These are phyloP conservation scores for Chrysocyon brachyurus DNA, from an alignment of 2,797 vertebrate species.

Conservation along the genomic window DNA sequence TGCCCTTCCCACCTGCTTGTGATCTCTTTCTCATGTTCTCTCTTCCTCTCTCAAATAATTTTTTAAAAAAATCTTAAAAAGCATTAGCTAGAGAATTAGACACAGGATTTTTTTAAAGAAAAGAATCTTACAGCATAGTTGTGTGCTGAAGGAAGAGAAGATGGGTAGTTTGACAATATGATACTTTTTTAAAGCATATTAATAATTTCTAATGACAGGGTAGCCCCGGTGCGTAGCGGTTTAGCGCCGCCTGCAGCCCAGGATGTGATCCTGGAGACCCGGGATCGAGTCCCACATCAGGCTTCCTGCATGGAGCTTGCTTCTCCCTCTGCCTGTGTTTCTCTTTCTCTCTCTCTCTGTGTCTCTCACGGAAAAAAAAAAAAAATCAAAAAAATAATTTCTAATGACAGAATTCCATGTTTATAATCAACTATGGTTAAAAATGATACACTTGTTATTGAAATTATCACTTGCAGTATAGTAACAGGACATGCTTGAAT, in stretches of 20 bases:
- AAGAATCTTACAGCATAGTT: not conserved
- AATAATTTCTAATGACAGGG: not conserved
- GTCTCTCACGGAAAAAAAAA: too few species aligned
- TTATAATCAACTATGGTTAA: not conserved
- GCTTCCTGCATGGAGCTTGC: too few species aligned
- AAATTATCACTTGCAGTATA: not conserved
- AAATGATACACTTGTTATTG: not conserved
- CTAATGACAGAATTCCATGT: not conserved
- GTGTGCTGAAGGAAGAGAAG: not conserved
- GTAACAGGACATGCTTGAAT: not conserved
- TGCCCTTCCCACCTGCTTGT: too few species aligned
- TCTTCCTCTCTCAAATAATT: too few species aligned
- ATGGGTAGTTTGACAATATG: not conserved
- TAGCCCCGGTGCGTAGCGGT: too few species aligned
- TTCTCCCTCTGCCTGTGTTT: too few species aligned
- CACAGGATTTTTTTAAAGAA: not conserved
- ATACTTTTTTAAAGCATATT: constrained; percentile 19
- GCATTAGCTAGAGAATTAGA: not conserved
- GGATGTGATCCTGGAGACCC: too few species aligned
- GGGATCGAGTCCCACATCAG: too few species aligned
- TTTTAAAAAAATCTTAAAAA: too few species aligned
- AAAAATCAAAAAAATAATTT: not conserved
- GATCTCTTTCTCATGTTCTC: too few species aligned
- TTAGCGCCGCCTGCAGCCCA: too few species aligned
- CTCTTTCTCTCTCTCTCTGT: too few species aligned